Evolutionary conservation across 2,797 vertebrate genomes (phyloP).

Genomic region (Lophius americanus): DNA sequence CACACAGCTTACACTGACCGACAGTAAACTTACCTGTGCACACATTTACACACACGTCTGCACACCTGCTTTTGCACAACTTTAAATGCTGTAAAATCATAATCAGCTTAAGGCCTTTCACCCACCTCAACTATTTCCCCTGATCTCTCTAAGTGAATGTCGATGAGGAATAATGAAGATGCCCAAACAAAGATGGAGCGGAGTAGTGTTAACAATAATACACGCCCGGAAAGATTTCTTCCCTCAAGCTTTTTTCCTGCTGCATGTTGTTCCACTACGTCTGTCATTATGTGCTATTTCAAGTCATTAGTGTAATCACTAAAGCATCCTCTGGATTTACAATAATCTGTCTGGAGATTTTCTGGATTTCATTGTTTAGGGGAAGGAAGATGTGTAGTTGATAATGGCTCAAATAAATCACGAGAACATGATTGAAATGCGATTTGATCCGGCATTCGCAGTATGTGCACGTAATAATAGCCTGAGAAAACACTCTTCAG

Average conservation of each 20-base stretch:
- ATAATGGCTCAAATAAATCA: conserved; percentile 62
- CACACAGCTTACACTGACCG: background rate
- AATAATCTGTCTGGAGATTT: conserved; percentile 71
- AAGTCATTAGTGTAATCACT: conserved; percentile 74
- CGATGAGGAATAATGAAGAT: conserved; percentile 58
- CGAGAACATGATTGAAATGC: conserved; percentile 33
- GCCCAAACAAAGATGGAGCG: conserved; percentile 53
- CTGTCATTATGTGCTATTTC: conserved; percentile 72
- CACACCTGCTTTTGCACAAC: background rate
- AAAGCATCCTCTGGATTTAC: conserved; percentile 67
- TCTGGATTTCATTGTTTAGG: conserved; percentile 74
- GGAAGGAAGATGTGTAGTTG: conserved; percentile 62
- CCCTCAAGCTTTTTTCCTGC: conserved; percentile 67
- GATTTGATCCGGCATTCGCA: conserved; percentile 31
- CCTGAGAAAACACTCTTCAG: conserved; percentile 26
- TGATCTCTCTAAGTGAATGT: conserved; percentile 13
- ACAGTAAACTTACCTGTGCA: conserved; percentile 12
- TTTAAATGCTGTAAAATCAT: conserved; percentile 27
- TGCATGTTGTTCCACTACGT: conserved; percentile 60
- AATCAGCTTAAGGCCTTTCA: conserved; percentile 20
- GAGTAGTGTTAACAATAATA: conserved; percentile 63
- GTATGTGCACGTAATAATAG: conserved; percentile 19
- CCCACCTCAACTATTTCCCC: conserved; percentile 38
- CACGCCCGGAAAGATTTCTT: conserved; percentile 49
- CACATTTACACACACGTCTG: conserved; percentile 7